A percentile compares a stretch with the other conserved stretches of the same genome.
Conservation (phyloP, 2,113 vertebrate genomes). For the Callaeas wilsoni region DNA sequence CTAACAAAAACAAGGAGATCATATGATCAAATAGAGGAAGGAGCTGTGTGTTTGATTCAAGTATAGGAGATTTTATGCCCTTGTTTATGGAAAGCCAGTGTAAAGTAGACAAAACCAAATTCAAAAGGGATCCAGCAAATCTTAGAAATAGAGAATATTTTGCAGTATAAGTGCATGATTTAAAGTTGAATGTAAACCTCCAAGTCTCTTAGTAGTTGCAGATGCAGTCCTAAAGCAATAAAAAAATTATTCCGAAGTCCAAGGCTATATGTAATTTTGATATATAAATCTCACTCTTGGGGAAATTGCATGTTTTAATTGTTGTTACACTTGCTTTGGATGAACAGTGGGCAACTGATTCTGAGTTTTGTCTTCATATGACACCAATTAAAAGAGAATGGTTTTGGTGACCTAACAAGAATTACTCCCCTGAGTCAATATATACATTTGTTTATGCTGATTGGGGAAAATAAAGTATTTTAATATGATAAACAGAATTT, state of each 20-base stretch:
- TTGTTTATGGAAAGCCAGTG: neutral
- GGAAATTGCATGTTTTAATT: neutral
- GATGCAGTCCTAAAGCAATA: neutral
- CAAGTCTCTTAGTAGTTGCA: neutral
- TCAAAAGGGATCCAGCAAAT: neutral
- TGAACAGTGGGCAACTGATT: neutral
- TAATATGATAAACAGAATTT: neutral
- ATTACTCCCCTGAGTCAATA: neutral
- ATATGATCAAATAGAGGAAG: neutral
- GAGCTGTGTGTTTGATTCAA: neutral
- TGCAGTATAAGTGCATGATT: neutral
- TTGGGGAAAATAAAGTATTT: neutral
- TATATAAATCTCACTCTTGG: neutral
- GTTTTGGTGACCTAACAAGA: neutral
- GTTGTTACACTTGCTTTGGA: neutral
- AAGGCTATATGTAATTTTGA: neutral
- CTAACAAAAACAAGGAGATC: neutral
- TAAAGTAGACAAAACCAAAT: neutral
- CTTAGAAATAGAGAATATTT: neutral
- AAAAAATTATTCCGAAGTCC: neutral
- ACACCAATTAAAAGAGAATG: neutral
- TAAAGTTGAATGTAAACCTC: neutral
- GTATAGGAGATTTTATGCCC: neutral
- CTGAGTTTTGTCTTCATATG: neutral
- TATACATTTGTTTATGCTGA: neutral